Evolutionary conservation across 2,797 vertebrate genomes (phyloP).

Genomic region (Channallabes apus): DNA sequence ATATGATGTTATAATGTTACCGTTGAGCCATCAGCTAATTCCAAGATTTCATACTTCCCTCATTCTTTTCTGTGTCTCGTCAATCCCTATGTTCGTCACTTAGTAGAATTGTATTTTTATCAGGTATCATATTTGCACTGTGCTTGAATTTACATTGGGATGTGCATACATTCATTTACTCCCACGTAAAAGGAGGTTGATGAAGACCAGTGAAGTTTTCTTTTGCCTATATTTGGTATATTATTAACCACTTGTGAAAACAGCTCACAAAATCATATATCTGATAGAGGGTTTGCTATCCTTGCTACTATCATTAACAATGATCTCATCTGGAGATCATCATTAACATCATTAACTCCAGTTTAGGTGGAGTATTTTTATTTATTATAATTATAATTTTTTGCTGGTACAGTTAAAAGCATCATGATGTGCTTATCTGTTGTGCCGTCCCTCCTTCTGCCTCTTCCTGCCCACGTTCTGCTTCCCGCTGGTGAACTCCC

Average conservation of each 20-base stretch:
- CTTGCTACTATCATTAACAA: slow-evolving; percentile 16
- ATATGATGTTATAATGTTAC: background rate
- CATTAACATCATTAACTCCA: too few relatives aligned
- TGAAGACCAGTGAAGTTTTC: background rate
- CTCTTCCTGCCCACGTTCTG: slow-evolving; percentile 65
- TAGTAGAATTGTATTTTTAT: background rate
- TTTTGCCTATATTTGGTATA: slow-evolving; percentile 12
- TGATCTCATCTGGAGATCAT: slow-evolving; percentile 23
- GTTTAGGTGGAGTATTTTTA: background rate
- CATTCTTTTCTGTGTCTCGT: background rate
- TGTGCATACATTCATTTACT: background rate
- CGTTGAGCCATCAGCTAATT: background rate
- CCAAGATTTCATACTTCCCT: background rate
- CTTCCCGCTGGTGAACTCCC: slow-evolving; percentile 52
- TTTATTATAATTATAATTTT: background rate
- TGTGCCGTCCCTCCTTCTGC: slow-evolving; percentile 71
- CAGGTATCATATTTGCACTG: background rate
- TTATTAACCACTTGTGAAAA: slow-evolving; percentile 3
- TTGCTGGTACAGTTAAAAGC: slow-evolving; percentile 21
- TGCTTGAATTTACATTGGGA: background rate
- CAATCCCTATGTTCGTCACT: background rate
- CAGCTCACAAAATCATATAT: background rate
- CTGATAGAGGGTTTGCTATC: slow-evolving; percentile 12
- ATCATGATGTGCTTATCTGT: slow-evolving; percentile 67
- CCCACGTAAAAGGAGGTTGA: background rate